phyloP scores from a whole-genome alignment of 2,888 invertebrate species.

The Lobophora halterata region DNA sequence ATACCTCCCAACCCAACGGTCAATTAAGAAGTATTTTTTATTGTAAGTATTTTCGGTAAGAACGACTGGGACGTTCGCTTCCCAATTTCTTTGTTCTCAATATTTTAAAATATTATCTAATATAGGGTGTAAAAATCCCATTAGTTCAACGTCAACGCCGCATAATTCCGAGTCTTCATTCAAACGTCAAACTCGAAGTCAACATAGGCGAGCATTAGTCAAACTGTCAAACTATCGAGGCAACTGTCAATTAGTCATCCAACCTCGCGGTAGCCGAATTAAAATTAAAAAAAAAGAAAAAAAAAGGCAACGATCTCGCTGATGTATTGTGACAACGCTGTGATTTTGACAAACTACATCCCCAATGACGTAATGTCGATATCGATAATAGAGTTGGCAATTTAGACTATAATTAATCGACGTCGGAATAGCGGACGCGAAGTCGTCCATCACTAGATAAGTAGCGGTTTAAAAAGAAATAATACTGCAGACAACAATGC shows the following conservation, averaged over 20 bases:
- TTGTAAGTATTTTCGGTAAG: no score
- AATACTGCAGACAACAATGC: constrained; percentile 74
- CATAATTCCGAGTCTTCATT: constrained; percentile 53
- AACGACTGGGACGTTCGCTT: no score
- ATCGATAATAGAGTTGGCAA: constrained; percentile 60
- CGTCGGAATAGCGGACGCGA: constrained; percentile 46
- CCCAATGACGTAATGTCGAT: constrained; percentile 61
- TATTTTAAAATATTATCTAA: neutral
- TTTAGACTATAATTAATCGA: constrained; percentile 65
- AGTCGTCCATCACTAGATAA: constrained; percentile 60
- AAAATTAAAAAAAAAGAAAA: constrained; percentile 27
- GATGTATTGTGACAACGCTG: constrained; percentile 55
- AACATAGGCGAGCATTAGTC: constrained; percentile 70
- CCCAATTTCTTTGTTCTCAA: no score
- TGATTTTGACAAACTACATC: constrained; percentile 65
- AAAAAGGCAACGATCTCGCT: constrained; percentile 43
- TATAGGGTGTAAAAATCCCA: constrained; percentile 24
- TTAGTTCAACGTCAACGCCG: constrained; percentile 50
- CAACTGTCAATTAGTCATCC: constrained; percentile 71
- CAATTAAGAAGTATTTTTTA: no score
- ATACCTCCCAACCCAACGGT: no score
- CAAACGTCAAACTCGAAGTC: constrained; percentile 53
- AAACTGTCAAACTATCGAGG: constrained; percentile 67
- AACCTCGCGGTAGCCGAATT: constrained; percentile 59
- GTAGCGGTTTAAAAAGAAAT: constrained; percentile 57